Base-by-base conservation (phyloP, 2,797 vertebrate species). In the Anomalospiza imberbis region DNA sequence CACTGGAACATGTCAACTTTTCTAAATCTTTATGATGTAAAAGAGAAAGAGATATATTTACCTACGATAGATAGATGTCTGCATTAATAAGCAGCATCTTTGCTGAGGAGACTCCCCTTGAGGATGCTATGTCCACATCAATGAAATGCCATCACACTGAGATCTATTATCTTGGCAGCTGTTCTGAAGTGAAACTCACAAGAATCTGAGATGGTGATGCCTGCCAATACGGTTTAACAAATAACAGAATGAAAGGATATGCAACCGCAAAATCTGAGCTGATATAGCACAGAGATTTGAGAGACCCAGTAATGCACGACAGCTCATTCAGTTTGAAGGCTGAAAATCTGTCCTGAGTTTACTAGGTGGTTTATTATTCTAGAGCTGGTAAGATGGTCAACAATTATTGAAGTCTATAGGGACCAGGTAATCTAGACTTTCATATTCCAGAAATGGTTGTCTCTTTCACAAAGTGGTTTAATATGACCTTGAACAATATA, bases 1-100 rank as follows among this genome's bases (percentile, higher is more conserved):
- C 93, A 80, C 45, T 84, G 38, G 44, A 96, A 96, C 71, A 57
- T 85, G 42, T 91, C 94, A 97, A 61, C 68, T 7, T 65, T 96
- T 91, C 62, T 81, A 12, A 90, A 91, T 92, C 26, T 94, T 54
- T 6, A 1, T 2, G 8, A 70, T 78, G 44, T 60, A 50, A n/a
- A 44, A 91, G 40, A 94, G 24, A 83, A 34, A 90, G 62, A 95
- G 75, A 95, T 85, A 76, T 55, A 79, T 92, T 96, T 86, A 86
- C 51, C 66, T 92, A 32, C 2, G 8, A 96, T 72, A 94, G 91
- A 95, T 85, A 40, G 40, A 68, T 42, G 60, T 85, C 94, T 96
- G 62, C 79, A 86, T 96, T 62, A 96, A 91, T 93, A 95, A 93
- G 47, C 61, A 91, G 28, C 21, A 63, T 76, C 73, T 75, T 89